These are phyloP conservation scores for Drosophila arizonae DNA, from an alignment of 1,140 invertebrate species.

Conservation along the genomic window DNA sequence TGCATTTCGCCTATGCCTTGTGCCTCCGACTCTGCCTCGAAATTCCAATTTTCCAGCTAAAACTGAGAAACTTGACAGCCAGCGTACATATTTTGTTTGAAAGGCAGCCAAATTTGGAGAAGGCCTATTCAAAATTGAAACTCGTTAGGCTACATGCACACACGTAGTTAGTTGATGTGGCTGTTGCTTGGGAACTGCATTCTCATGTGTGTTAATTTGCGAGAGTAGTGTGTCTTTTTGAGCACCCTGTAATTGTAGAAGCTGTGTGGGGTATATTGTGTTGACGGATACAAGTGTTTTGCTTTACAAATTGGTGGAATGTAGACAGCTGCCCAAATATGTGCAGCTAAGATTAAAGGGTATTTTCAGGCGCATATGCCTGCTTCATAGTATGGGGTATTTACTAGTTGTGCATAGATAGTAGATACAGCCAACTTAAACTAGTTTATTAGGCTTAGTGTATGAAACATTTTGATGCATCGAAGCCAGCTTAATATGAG, in stretches of 20 bases:
- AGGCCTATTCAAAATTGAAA: neutral
- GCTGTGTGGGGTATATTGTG: neutral
- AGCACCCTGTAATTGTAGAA: neutral
- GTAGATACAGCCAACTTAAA: neutral
- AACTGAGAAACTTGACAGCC: conserved; percentile 9
- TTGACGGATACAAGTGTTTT: neutral
- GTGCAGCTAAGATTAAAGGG: no score
- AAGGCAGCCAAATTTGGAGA: conserved; percentile 4
- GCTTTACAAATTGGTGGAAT: neutral
- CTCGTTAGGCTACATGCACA: neutral
- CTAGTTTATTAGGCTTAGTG: no score
- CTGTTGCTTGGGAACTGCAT: neutral
- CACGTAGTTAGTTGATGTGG: neutral
- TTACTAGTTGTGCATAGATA: neutral
- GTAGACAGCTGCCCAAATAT: neutral
- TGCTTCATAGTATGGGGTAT: no score
- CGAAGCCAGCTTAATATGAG: no score
- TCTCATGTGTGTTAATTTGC: neutral
- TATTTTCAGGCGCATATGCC: no score
- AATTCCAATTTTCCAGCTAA: conserved; percentile 7
- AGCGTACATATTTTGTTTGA: conserved; percentile 5
- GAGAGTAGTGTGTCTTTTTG: conserved; percentile 1
- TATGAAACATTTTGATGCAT: no score
- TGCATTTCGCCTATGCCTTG: neutral
- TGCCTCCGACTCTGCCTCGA: neutral